Conservation (phyloP, 2,113 vertebrate species). For the Strigops habroptila region DNA sequence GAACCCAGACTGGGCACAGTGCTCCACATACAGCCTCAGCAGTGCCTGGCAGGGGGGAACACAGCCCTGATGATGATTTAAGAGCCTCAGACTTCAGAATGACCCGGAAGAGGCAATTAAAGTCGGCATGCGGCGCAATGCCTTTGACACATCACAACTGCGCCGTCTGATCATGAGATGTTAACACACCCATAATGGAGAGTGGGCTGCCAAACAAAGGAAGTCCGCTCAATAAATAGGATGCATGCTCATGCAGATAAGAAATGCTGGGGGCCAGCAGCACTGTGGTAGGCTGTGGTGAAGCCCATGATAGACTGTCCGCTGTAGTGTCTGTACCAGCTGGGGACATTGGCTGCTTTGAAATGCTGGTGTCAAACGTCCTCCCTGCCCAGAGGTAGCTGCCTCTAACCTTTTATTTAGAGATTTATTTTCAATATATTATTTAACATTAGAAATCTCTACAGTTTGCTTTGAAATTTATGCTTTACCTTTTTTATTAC, state of each 20-base stretch:
- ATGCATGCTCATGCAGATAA: background rate
- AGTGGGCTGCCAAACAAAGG: background rate
- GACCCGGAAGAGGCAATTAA: background rate
- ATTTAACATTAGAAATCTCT: background rate
- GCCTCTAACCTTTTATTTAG: background rate
- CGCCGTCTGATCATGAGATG: fast-evolving
- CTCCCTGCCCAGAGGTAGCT: background rate
- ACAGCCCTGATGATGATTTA: background rate
- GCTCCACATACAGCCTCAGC: background rate
- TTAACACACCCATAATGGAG: background rate
- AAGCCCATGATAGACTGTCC: background rate
- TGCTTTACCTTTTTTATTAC: background rate
- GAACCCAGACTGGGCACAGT: background rate
- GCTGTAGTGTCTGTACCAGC: background rate
- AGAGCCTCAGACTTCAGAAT: background rate
- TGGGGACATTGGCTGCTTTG: background rate
- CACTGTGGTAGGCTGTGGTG: background rate
- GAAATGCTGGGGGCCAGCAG: background rate
- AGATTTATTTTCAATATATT: background rate
- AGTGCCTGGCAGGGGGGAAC: background rate
- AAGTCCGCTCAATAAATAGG: background rate
- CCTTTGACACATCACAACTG: background rate
- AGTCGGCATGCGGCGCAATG: background rate
- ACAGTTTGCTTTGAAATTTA: background rate
- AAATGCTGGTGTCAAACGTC: background rate